Percentiles rank a stretch among this genome's conserved stretches.
Evolutionary conservation across 1,140 invertebrate genomes (phyloP).

Genomic region (Venturia canescens): DNA sequence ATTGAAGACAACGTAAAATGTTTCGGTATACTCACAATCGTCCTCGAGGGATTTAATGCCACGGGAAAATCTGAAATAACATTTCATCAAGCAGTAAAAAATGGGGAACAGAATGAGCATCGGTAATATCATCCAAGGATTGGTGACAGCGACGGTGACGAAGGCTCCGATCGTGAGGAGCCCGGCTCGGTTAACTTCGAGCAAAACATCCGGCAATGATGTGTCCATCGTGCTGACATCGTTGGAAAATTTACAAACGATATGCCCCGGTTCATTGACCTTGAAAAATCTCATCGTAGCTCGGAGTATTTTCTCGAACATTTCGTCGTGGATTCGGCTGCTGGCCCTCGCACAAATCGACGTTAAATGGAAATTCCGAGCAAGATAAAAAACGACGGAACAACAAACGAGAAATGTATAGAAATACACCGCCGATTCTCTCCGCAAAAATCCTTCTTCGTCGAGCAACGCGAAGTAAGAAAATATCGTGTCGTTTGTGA

Average conservation of each 20-base stretch:
- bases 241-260: constrained; percentile 86
- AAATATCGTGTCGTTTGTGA: constrained; percentile 51
- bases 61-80: constrained; percentile 82
- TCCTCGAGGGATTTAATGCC: constrained; percentile 79
- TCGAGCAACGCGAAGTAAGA: constrained; percentile 56
- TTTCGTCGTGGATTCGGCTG: constrained; percentile 86
- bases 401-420: constrained; percentile 69
- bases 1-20: too few species aligned
- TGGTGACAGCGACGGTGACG: constrained; percentile 77
- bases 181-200: constrained; percentile 80
- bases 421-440: constrained; percentile 68
- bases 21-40: constrained; percentile 69
- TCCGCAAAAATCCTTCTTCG: constrained; percentile 60
- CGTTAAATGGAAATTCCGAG: constrained; percentile 85
- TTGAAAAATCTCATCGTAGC: constrained; percentile 92
- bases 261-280: constrained; percentile 80
- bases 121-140: constrained; percentile 80
- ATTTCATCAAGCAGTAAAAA: constrained; percentile 77
- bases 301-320: constrained; percentile 87
- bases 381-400: constrained; percentile 77
- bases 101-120: constrained; percentile 77
- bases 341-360: constrained; percentile 89
- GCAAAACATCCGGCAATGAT: constrained; percentile 82
- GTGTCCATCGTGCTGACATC: constrained; percentile 91
- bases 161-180: constrained; percentile 75